Evolutionary conservation across 2,797 vertebrate species (phyloP).

Genomic region (Lepus townsendii): DNA sequence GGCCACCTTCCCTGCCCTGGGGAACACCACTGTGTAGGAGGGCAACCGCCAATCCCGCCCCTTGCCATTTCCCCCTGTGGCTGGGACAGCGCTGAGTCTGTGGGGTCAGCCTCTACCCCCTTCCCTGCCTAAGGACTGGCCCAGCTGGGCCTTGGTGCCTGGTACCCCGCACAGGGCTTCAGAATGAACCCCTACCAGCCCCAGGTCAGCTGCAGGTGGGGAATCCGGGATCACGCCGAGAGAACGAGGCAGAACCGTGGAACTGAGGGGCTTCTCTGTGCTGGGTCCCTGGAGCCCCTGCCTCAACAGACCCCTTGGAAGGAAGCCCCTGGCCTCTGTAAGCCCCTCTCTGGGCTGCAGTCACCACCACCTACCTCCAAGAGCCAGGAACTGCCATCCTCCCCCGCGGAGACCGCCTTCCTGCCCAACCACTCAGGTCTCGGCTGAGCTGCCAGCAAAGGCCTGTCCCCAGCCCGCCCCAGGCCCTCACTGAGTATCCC

Average conservation of each 20-base stretch:
- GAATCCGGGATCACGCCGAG: not conserved
- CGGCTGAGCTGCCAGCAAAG: not conserved
- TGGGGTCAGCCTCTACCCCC: not conserved
- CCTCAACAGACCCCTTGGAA: not conserved
- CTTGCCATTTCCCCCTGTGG: not conserved
- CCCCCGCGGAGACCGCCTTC: not conserved
- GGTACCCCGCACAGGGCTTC: fast-evolving
- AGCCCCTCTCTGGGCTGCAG: not conserved
- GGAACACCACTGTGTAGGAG: slow-evolving; percentile 66
- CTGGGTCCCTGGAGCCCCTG: not conserved
- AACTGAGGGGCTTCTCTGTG: not conserved
- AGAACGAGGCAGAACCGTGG: not conserved
- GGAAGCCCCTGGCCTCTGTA: not conserved
- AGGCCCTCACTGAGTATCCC: not conserved
- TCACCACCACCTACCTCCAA: not conserved
- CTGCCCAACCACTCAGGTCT: not conserved
- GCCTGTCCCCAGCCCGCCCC: not conserved
- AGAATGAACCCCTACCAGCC: not conserved
- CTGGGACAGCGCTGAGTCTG: not conserved
- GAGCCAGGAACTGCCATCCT: not conserved
- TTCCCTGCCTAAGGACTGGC: not conserved
- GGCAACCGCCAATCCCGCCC: slow-evolving; percentile 38
- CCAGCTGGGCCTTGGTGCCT: not conserved
- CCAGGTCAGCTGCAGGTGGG: not conserved
- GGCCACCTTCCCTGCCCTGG: slow-evolving; percentile 72